A percentile compares a stretch with the other conserved stretches of the same genome.
Evolutionary conservation across 1,140 invertebrate species (phyloP).

Genomic region (Pararge aegeria): DNA sequence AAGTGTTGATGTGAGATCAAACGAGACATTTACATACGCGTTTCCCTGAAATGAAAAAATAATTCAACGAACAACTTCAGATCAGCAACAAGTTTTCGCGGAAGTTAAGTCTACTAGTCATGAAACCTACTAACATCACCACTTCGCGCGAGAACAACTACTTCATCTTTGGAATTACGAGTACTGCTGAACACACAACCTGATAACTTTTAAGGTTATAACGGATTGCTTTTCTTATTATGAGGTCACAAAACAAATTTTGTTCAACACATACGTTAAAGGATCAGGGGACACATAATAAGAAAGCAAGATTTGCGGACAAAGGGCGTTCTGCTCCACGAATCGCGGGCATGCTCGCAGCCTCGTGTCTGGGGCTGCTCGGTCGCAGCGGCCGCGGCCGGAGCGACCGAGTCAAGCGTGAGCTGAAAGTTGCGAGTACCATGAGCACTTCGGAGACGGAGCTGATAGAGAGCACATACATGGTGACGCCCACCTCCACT

Average conservation of each 20-base stretch:
- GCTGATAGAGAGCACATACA: slow-evolving; percentile 98
- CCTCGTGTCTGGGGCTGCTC: slow-evolving; percentile 63
- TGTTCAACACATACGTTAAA: slow-evolving; percentile 27
- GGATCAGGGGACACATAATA: slow-evolving; percentile 58
- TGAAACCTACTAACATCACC: slow-evolving; percentile 37
- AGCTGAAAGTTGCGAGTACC: slow-evolving; percentile 84
- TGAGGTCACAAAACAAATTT: slow-evolving; percentile 43
- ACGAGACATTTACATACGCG: background rate
- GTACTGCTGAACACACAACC: slow-evolving; percentile 72
- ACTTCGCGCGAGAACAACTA: slow-evolving; percentile 28
- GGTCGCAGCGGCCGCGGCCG: slow-evolving; percentile 43
- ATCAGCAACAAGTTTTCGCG: too few species aligned
- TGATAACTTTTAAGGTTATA: slow-evolving; percentile 54
- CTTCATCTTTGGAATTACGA: slow-evolving; percentile 72
- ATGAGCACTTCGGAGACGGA: slow-evolving; percentile 99
- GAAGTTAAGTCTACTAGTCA: too few species aligned
- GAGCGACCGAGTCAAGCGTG: slow-evolving; percentile 66
- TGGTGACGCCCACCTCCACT: slow-evolving; percentile 97
- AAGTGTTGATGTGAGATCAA: slow-evolving; percentile 22
- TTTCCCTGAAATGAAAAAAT: background rate
- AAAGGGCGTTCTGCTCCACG: slow-evolving; percentile 70
- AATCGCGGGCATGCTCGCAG: slow-evolving; percentile 73
- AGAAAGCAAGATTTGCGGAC: slow-evolving; percentile 70
- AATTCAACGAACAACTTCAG: background rate
- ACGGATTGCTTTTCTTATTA: slow-evolving; percentile 74